Conservation (phyloP, 2,113 vertebrate genomes). For the Blennius ocellaris region DNA sequence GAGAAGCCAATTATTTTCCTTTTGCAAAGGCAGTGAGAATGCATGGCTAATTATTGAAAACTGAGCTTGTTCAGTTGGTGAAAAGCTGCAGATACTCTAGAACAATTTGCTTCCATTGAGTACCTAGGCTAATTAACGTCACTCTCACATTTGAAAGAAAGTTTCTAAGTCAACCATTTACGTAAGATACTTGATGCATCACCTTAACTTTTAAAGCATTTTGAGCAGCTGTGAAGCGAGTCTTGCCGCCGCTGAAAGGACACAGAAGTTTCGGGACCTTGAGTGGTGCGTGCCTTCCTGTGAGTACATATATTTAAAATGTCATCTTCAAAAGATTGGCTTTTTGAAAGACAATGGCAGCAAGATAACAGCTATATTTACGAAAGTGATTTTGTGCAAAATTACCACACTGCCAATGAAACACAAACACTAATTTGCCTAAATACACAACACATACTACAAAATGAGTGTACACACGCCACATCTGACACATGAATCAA, state of each 20-base stretch:
- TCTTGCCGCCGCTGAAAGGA: slow-evolving; percentile 45
- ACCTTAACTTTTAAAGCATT: slow-evolving; percentile 58
- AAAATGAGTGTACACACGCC: slow-evolving; percentile 10
- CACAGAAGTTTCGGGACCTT: slow-evolving; percentile 53
- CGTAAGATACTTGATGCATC: slow-evolving; percentile 53
- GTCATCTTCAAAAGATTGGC: slow-evolving; percentile 62
- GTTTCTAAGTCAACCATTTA: slow-evolving; percentile 61
- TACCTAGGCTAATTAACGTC: slow-evolving; percentile 73
- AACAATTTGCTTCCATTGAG: slow-evolving; percentile 72
- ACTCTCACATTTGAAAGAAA: slow-evolving; percentile 63
- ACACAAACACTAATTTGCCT: slow-evolving; percentile 59
- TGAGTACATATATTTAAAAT: slow-evolving; percentile 62
- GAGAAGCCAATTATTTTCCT: slow-evolving; percentile 77
- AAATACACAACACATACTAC: slow-evolving; percentile 39
- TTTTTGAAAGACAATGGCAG: slow-evolving; percentile 67
- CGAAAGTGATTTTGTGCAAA: slow-evolving; percentile 72
- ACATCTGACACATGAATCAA: slow-evolving; percentile 15
- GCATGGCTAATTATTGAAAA: slow-evolving; percentile 73
- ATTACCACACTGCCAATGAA: slow-evolving; percentile 61
- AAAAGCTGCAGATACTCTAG: slow-evolving; percentile 74
- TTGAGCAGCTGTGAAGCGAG: slow-evolving; percentile 36
- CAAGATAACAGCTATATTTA: slow-evolving; percentile 77
- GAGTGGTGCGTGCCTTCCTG: slow-evolving; percentile 59
- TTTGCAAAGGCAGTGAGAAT: slow-evolving; percentile 67
- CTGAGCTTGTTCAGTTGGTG: slow-evolving; percentile 63